Evolutionary conservation across 1,140 invertebrate genomes (phyloP), one percentile per base, ranked within the genome.

Genomic region (Tetramorium alpestre): DNA sequence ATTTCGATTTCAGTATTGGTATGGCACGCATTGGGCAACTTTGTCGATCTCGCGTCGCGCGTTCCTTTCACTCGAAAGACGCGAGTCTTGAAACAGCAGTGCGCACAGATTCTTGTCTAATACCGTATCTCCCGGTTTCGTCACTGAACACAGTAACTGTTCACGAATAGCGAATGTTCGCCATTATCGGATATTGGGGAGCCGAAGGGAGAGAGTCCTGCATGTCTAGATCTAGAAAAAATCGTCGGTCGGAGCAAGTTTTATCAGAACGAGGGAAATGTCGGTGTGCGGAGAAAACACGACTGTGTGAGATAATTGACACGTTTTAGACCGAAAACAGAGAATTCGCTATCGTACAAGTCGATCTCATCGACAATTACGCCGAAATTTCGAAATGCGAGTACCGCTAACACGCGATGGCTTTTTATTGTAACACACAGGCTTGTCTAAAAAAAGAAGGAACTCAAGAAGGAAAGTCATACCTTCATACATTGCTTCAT

Each of bases 41-140:
- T 73, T 51, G 77, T 41, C 58, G 64, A 64, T 76, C 65, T 7
- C 41, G 25, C 33, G 33, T 56, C 49, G 28, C 62, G 38, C 84
- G 47, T 76, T 76, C 89, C 89, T 90, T 90, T 90, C 88, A 90
- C 89, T 90, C 62, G 80, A 78, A 64, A 90, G 80, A 90, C 89
- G 56, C 22, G 89, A 81, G 60, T 49, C 89, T 80, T 81, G 88
- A 80, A 90, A 81, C 75, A 33, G 58, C 60, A 54, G 38, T 51
- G 73, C 58, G 62, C 75, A 87, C 88, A 64, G 62, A 90, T 90
- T 90, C 89, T 62, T 89, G 69, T 90, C 88, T 90, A 90, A 90
- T 90, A 90, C 88, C 54, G 75, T 89, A 88, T 90, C 85, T 81
- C 73, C 28, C 25, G 49, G 28, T 90, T 90, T 90, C 89, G 76